Percentiles rank a stretch among this genome's conserved stretches.
These are phyloP conservation scores for Hyphantria cunea DNA, from an alignment of 1,140 invertebrate genomes.

Conservation along the genomic window DNA sequence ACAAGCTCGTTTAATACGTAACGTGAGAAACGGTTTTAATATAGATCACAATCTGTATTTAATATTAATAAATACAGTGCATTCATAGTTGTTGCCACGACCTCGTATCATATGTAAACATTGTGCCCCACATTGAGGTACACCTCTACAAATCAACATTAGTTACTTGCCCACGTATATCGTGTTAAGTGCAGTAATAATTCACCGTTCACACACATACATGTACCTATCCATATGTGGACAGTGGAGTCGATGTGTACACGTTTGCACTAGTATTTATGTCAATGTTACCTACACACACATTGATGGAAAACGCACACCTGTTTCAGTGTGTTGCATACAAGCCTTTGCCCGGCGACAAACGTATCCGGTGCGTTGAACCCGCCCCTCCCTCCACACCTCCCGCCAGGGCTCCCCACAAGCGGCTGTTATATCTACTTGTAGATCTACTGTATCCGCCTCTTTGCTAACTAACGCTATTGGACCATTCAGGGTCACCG, in stretches of 20 bases:
- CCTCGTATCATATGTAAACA: constrained; percentile 61
- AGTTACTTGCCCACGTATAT: constrained; percentile 45
- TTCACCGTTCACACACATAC: constrained; percentile 40
- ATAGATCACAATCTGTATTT: constrained; percentile 15
- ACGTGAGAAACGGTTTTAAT: too few relatives aligned
- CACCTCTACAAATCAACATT: constrained; percentile 52
- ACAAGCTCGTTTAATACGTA: constrained; percentile 5
- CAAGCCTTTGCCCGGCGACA: constrained; percentile 58
- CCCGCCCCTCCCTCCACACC: constrained; percentile 45
- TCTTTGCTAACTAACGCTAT: constrained; percentile 42
- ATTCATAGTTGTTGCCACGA: constrained; percentile 54
- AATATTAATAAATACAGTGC: constrained; percentile 47
- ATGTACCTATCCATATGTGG: constrained; percentile 16
- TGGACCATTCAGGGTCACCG: constrained; percentile 47
- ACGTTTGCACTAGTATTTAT: constrained; percentile 61
- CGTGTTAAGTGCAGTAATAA: constrained; percentile 53
- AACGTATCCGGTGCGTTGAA: constrained; percentile 76
- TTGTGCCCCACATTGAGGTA: constrained; percentile 59
- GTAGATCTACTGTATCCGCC: constrained; percentile 36
- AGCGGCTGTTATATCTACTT: constrained; percentile 32
- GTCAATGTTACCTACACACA: constrained; percentile 74
- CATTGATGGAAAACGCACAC: constrained; percentile 47
- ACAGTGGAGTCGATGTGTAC: constrained; percentile 34
- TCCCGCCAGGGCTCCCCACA: constrained; percentile 27
- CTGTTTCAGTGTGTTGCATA: constrained; percentile 49